Evolutionary conservation across 2,113 vertebrate genomes (phyloP), one percentile per base, ranked within the genome.

Genomic region (Oncorhynchus keta): DNA sequence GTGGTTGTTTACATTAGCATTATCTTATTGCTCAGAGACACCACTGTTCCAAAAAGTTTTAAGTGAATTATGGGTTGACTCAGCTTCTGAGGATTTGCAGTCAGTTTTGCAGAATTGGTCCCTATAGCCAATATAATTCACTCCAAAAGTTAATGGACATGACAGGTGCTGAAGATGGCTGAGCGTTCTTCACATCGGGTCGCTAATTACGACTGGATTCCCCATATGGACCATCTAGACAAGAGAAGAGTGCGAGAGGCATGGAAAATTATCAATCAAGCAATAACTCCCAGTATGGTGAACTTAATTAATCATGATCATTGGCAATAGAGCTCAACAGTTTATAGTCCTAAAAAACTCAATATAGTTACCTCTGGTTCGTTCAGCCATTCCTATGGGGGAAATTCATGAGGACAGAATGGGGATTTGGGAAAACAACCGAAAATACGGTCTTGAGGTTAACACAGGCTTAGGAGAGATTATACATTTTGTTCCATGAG

Each of bases 1-100:
- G 89, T 82, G 87, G 84, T 86, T 90, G 89, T 91, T 92, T 92
- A 87, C 80, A 75, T 73, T 76, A 48, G 57, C 85, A 90, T 90
- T 91, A 86, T 88, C 86, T 70, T 88, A 92, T 89, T 87, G 87
- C 86, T 75, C 74, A 88, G 89, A 90, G 90, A 89, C 88, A 76
- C 78, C 73, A 74, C 64, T 73, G 74, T 87, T 89, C 89, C 91
- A 92, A 77, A 79, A 83, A 85, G 4, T 49, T 86, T 49, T 86
- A 90, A 85, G 82, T 81, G 87, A 91, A 82, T 89, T 90, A 89
- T 88, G 85, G 85, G 84, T 87, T 86, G 84, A 85, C 79, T 90
- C 85, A 89, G 86, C 83, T 89, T 92, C 88, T 89, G 86, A 91
- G 85, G 89, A 87, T 67, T 51, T 88, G 87, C 85, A 83, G 84